Base-by-base conservation (phyloP, 2,888 invertebrate species). In the Tridacna crocea region DNA sequence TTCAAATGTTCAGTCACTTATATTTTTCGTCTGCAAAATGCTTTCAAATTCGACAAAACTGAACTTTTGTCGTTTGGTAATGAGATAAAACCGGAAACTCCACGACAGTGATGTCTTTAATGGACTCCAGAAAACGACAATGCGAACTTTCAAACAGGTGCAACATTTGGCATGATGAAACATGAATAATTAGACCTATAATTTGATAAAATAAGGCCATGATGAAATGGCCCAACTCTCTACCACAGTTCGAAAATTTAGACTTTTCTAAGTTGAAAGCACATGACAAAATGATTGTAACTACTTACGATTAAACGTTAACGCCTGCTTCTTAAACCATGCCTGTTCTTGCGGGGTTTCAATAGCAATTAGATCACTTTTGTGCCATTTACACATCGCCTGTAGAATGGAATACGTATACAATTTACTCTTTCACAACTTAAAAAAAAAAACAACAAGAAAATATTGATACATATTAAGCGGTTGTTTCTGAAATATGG, bases 361-460 rank as follows among this genome's bases (percentile, higher is more conserved):
- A 19, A 76, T 73, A 47, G 66, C 55, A 0, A 77, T 73, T 4
- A 80, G 72, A 19, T 80, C 80, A 47, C 48, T 61, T n/a, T 27
- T 19, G 46, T 80, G 72, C 72, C 72, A 76, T 27, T 76, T 76
- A 60, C 80, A 80, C 76, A 80, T 76, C 0, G 60, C n/a, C 80
- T 80, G 73, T 15, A 63, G 63, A 12, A 24, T 12, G 17, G 19
- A 17, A 26, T 24, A 26, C 10, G 63, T 63, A 63, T 17, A 17
- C 61, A 61, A 17, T 61, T n/a, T n/a, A n/a, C n/a, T n/a, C n/a
- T n/a, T n/a, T n/a, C n/a, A n/a, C n/a, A n/a, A n/a, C n/a, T n/a
- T n/a, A n/a, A n/a, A n/a, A n/a, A n/a, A n/a, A n/a, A n/a, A n/a
- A n/a, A n/a, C n/a, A n/a, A n/a, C n/a, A n/a, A n/a, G n/a, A n/a